Evolutionary conservation across 2,888 invertebrate genomes (phyloP).

Genomic region (Acanthococcus lagerstroemiae): DNA sequence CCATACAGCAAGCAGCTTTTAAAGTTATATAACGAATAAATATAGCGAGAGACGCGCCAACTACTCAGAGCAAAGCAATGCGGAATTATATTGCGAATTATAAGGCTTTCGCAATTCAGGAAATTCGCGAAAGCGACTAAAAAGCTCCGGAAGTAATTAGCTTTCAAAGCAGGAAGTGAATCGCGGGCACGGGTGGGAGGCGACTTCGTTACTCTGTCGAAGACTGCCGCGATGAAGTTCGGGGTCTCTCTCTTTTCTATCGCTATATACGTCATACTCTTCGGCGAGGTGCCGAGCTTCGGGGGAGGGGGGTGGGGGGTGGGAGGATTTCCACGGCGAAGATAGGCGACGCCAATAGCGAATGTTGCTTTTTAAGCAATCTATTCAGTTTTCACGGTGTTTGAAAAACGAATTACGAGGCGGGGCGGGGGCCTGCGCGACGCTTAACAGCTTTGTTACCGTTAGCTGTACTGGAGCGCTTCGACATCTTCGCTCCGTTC

Average conservation of each 20-base stretch:
- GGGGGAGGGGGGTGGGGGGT: no score
- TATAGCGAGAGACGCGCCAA: neutral
- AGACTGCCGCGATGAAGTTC: no score
- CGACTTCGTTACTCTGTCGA: neutral
- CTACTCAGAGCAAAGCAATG: constrained; percentile 1
- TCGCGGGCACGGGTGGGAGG: neutral
- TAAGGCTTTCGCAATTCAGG: constrained; percentile 26
- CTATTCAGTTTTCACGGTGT: constrained; percentile 27
- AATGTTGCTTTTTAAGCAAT: constrained; percentile 23
- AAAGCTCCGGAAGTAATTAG: constrained; percentile 26
- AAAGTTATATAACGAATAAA: neutral
- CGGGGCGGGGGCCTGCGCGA: no score
- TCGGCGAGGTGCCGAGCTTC: no score
- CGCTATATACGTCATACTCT: no score
- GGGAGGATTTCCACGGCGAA: no score
- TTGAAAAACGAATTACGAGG: constrained; percentile 19
- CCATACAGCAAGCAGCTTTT: neutral
- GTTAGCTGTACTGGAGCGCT: no score
- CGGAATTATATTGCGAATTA: constrained; percentile 23
- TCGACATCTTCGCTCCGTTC: no score
- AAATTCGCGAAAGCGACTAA: constrained; percentile 27
- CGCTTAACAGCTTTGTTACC: no score
- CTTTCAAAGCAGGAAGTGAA: constrained; percentile 12
- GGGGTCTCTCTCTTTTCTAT: neutral
- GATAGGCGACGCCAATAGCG: no score